A percentile compares a stretch with the other conserved stretches of the same genome.
Evolutionary conservation across 2,113 vertebrate genomes (phyloP).

Genomic region (Notothenia rossii): DNA sequence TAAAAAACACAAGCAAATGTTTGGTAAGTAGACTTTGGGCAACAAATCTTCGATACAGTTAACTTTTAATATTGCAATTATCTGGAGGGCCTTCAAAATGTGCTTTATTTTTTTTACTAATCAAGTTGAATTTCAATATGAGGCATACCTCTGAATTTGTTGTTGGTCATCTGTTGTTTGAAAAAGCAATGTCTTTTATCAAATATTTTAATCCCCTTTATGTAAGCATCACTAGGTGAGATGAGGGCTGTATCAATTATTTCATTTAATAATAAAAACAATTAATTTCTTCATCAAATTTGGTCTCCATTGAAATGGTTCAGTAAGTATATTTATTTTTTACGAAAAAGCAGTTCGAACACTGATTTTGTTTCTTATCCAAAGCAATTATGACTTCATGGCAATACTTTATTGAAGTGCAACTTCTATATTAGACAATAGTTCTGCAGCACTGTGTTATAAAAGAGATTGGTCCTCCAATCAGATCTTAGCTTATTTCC

Average conservation of each 20-base stretch:
- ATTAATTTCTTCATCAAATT: slow-evolving; percentile 1
- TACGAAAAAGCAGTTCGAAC: slow-evolving; percentile 31
- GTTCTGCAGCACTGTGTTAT: slow-evolving; percentile 57
- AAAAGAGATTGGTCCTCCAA: slow-evolving; percentile 64
- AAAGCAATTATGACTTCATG: slow-evolving; percentile 14
- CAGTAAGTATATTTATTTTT: slow-evolving; percentile 4
- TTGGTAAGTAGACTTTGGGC: not conserved
- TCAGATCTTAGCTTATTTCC: slow-evolving; percentile 69
- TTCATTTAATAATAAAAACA: not conserved
- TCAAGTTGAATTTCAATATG: no score
- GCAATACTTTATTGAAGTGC: slow-evolving; percentile 44
- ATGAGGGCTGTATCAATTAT: not conserved
- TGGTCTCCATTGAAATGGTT: slow-evolving; percentile 27
- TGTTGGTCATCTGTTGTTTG: not conserved
- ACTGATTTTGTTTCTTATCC: slow-evolving; percentile 39
- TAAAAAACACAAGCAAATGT: not conserved
- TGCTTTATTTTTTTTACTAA: no score
- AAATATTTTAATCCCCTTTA: not conserved
- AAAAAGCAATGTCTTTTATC: not conserved
- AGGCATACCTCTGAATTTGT: not conserved
- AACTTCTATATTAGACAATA: slow-evolving; percentile 56
- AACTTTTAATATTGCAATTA: no score
- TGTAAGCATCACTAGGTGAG: not conserved
- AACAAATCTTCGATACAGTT: no score
- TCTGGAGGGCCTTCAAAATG: no score